phyloP scores from a whole-genome alignment of 2,888 invertebrate genomes.

The Cataglyphis altisquamis region DNA sequence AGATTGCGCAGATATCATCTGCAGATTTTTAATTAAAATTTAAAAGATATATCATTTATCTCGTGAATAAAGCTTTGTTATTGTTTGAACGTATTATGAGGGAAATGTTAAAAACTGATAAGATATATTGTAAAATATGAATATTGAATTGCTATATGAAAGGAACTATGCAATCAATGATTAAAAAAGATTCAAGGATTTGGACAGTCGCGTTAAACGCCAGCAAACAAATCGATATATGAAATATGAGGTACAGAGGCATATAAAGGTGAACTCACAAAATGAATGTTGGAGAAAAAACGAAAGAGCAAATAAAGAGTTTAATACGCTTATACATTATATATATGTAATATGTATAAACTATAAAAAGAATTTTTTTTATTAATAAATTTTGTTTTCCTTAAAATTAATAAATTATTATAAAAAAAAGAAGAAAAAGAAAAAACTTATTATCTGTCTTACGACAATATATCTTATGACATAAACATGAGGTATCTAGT shows the following conservation, averaged over 20 bases:
- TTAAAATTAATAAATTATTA: background rate
- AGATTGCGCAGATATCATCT: background rate
- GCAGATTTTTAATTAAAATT: background rate
- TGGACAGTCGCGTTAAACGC: background rate
- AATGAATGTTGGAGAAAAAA: background rate
- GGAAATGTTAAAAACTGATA: background rate
- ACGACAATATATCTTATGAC: background rate
- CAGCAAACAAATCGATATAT: conserved; percentile 28
- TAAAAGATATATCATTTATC: background rate
- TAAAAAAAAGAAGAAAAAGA: background rate
- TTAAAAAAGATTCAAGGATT: conserved; percentile 11
- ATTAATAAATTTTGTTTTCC: background rate
- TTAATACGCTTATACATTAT: background rate
- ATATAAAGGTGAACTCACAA: background rate
- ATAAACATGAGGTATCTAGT: background rate
- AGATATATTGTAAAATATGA: background rate
- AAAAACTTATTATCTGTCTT: background rate
- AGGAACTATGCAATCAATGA: background rate
- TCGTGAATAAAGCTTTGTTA: background rate
- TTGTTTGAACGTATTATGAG: background rate
- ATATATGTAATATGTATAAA: no score
- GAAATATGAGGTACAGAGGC: background rate
- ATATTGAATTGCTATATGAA: background rate
- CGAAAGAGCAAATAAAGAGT: background rate
- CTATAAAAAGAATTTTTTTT: background rate